These are phyloP conservation scores for Sesia apiformis DNA, from an alignment of 2,888 invertebrate genomes.

Conservation along the genomic window DNA sequence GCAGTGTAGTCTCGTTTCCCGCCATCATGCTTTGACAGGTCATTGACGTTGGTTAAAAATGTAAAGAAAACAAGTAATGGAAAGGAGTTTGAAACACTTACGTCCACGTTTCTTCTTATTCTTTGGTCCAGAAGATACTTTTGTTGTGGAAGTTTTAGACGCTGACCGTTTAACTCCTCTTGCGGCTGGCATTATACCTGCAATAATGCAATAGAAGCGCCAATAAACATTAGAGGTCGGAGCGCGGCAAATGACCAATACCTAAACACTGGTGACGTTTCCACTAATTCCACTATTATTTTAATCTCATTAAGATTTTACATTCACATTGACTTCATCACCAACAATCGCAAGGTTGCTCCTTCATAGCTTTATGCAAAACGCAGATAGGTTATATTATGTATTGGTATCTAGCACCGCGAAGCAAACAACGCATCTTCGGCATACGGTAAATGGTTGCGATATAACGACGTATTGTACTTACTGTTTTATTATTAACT, in stretches of 20 bases:
- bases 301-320: conserved; percentile 54
- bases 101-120: conserved; percentile 71
- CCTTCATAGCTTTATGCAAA: conserved; percentile 60
- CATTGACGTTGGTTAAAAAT: conserved; percentile 62
- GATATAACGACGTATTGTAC: conserved; percentile 28
- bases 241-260: conserved; percentile 51
- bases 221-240: conserved; percentile 43
- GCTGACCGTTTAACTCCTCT: conserved; percentile 68
- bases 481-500: conserved; percentile 46
- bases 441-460: conserved; percentile 25
- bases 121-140: conserved; percentile 50
- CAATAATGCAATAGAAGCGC: conserved; percentile 60
- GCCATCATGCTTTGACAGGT: conserved; percentile 70
- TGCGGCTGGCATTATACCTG: conserved; percentile 70
- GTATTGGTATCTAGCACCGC: conserved; percentile 65
- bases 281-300: conserved; percentile 47
- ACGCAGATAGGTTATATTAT: conserved; percentile 68
- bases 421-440: conserved; percentile 59
- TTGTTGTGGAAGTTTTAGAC: conserved; percentile 49
- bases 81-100: conserved; percentile 33
- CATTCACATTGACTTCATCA: conserved; percentile 44
- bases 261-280: conserved; percentile 50
- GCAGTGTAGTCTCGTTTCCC: conserved; percentile 44
- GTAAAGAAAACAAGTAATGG: conserved; percentile 64
- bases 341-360: conserved; percentile 59